Evolutionary conservation across 92 coral and sea anemone genomes (phyloP), one percentile per base, ranked within the genome.

Genomic region (Blastomussa wellsi): DNA sequence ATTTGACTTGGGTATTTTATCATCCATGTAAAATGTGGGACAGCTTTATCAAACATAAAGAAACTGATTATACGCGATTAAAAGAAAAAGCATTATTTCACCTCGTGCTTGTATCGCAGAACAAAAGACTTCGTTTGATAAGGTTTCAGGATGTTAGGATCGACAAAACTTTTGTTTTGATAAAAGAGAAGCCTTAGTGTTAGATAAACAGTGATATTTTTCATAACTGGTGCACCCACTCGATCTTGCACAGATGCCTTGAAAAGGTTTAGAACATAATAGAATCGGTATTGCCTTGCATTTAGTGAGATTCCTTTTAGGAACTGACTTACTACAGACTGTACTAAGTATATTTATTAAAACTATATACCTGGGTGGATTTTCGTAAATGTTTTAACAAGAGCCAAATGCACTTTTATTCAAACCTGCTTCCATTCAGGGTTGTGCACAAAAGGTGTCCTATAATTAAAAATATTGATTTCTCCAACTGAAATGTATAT

Each of bases 101-200:
- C n/a, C 47, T 70, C 75, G 24, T 28, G 33, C 16, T n/a, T 22
- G 35, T 19, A 35, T 36, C 75, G 44, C 2, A 24, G 44, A 17
- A 47, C 75, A 29, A 70, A 70, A 35, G 75, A 28, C 26, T 35
- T 70, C 44, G 75, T 15, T 38, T 70, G 75, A 70, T 70, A 70
- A 70, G 26, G 75, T 20, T 35, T 70, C 75, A 70, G 75, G 75
- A 70, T 70, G 44, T 70, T 2, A 6, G 37, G 75, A 70, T 70
- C 75, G 4, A 19, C 11, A 70, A 70, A 24, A 13, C 26, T 19
- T 62, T 70, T 37, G 14, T 10, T 36, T 33, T 37, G 44, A 36
- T 36, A 70, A 35, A 19, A 35, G 22, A 37, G 5, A 1, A 37
- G 44, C 44, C 11, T 35, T 20, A 37, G 26, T 38, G 19, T 70